Conservation (phyloP, 2,797 vertebrate species). For the Melanotaenia pygmaea region DNA sequence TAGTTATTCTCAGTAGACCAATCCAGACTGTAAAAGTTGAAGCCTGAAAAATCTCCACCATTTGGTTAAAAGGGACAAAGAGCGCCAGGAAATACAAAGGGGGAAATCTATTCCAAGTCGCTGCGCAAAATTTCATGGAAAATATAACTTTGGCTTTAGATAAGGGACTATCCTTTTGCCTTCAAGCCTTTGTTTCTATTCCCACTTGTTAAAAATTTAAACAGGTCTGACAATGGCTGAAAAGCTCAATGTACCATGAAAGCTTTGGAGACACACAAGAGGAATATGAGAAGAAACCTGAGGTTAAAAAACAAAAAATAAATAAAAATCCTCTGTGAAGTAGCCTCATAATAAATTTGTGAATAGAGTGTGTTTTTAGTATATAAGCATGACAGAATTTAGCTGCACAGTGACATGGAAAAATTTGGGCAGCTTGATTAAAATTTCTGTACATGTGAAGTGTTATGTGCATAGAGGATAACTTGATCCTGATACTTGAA, state of each 20-base stretch:
- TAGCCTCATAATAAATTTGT: slow-evolving; percentile 29
- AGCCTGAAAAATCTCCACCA: slow-evolving; percentile 51
- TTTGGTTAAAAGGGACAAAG: slow-evolving; percentile 61
- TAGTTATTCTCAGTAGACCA: slow-evolving; percentile 59
- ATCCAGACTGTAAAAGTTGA: slow-evolving; percentile 34
- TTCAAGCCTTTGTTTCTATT: slow-evolving; percentile 70
- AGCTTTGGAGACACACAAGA: slow-evolving; percentile 65
- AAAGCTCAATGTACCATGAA: slow-evolving; percentile 80
- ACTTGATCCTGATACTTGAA: too few relatives aligned
- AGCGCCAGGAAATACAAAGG: slow-evolving; percentile 65
- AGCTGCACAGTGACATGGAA: background rate
- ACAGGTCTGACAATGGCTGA: slow-evolving; percentile 76
- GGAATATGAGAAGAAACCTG: slow-evolving; percentile 58
- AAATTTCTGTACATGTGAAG: background rate
- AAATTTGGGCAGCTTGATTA: background rate
- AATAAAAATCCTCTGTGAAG: slow-evolving; percentile 25
- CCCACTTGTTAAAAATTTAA: slow-evolving; percentile 81
- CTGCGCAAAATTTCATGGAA: slow-evolving; percentile 73
- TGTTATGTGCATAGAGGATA: background rate
- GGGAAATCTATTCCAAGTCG: slow-evolving; percentile 68
- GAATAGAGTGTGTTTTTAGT: slow-evolving; percentile 19
- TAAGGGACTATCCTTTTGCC: slow-evolving; percentile 61
- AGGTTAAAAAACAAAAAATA: slow-evolving; percentile 29
- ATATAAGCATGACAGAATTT: background rate
- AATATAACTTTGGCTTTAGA: slow-evolving; percentile 74